Conservation (phyloP, 2,113 vertebrate genomes). For the Lichenostomus cassidix region DNA sequence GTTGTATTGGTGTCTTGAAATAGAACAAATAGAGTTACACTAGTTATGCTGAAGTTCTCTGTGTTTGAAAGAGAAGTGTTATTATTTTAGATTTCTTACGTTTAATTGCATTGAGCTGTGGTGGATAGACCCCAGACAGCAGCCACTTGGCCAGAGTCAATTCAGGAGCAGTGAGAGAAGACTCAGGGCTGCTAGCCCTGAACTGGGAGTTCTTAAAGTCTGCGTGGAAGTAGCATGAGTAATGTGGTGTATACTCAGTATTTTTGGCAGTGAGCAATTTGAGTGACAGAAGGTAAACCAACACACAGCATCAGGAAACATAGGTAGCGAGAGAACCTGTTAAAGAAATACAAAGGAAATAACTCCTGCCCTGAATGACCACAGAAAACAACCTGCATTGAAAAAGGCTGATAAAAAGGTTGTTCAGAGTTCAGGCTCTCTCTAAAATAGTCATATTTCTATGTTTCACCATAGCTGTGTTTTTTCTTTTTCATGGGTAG, state of each 20-base stretch:
- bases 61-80: not conserved
- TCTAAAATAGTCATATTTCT: not conserved
- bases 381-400: not conserved
- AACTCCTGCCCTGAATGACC: not conserved
- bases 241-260: not conserved
- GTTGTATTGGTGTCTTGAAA: not conserved
- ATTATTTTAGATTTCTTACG: not conserved
- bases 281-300: not conserved
- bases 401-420: not conserved
- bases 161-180: not conserved
- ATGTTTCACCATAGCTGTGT: not conserved
- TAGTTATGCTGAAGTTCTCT: not conserved
- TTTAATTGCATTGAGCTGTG: not conserved
- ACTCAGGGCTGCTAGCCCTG: not conserved
- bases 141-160: not conserved
- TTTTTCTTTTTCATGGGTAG: not conserved
- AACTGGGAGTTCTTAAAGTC: not conserved
- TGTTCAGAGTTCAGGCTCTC: not conserved
- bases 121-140: not conserved
- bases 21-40: not conserved
- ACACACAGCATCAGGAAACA: not conserved
- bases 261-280: not conserved
- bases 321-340: not conserved
- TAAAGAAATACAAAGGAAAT: not conserved
- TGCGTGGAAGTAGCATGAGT: not conserved